Conservation (phyloP, 2,113 vertebrate genomes). For the Laterallus jamaicensis region DNA sequence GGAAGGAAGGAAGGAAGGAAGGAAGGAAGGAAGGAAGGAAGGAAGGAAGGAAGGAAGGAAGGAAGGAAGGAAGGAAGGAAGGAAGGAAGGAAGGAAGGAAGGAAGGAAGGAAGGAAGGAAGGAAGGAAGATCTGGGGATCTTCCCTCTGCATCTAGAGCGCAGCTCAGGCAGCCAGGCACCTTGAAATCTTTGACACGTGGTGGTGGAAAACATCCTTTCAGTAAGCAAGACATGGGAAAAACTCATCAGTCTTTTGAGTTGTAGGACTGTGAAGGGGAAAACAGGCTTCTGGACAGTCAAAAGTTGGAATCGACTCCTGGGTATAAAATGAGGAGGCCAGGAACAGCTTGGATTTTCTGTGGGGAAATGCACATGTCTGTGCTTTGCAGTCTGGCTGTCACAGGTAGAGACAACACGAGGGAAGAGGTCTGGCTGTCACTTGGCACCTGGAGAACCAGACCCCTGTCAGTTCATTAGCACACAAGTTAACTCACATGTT, state of each 20-base stretch:
- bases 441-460: not conserved
- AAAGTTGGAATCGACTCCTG: not conserved
- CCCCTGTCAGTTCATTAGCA: not conserved
- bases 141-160: not conserved
- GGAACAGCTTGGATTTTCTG: not conserved
- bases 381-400: not conserved
- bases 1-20: too few relatives aligned
- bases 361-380: not conserved
- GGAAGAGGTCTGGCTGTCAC: not conserved
- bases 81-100: too few relatives aligned
- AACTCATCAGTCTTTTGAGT: not conserved
- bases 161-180: not conserved
- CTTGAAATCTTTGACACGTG: fast-evolving
- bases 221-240: not conserved
- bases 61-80: not conserved
- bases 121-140: not conserved
- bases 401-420: not conserved
- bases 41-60: too few relatives aligned
- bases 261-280: not conserved
- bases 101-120: not conserved
- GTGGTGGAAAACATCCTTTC: not conserved
- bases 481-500: not conserved
- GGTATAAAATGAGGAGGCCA: not conserved
- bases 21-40: not conserved
- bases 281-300: not conserved